These are phyloP conservation scores for Hydrolagus affinis DNA, from an alignment of 2,113 vertebrate genomes.

Conservation along the genomic window DNA sequence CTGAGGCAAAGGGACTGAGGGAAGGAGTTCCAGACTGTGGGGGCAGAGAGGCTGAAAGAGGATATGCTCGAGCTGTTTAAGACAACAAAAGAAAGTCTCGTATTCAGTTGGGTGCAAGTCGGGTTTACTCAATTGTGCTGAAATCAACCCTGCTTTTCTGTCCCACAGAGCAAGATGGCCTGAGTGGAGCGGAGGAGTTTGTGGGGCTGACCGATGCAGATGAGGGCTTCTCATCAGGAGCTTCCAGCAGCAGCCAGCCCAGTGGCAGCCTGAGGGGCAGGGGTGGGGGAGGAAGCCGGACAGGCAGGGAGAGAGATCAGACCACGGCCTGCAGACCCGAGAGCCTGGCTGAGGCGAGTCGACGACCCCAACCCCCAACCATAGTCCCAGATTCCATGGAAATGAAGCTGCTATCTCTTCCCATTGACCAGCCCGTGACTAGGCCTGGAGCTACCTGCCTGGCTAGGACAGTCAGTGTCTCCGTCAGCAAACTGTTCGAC, in stretches of 20 bases:
- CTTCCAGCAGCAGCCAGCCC: conserved; percentile 92
- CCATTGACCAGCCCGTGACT: conserved; percentile 64
- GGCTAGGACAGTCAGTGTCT: conserved; percentile 87
- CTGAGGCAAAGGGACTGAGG: too few species aligned
- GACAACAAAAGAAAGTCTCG: not conserved
- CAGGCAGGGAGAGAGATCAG: conserved; percentile 68
- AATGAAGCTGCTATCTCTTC: conserved; percentile 85
- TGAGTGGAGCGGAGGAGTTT: conserved; percentile 81
- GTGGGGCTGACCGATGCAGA: conserved; percentile 86
- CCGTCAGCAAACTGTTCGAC: conserved; percentile 93
- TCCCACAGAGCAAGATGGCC: conserved; percentile 69
- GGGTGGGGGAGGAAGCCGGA: conserved; percentile 77
- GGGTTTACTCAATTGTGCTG: too few species aligned
- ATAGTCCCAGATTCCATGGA: conserved; percentile 65
- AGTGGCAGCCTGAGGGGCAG: conserved; percentile 73
- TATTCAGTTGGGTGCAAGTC: not conserved
- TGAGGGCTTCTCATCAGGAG: conserved; percentile 94
- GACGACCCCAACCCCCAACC: conserved; percentile 58
- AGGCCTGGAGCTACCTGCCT: conserved; percentile 64
- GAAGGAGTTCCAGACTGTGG: not conserved
- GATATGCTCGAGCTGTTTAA: too few species aligned
- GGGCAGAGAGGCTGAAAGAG: too few species aligned
- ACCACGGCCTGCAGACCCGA: conserved; percentile 51
- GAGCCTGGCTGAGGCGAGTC: conserved; percentile 47
- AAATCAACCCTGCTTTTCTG: conserved; percentile 32